Evolutionary conservation across 2,797 vertebrate species (phyloP).

Genomic region (Paramormyrops hopkinsi): DNA sequence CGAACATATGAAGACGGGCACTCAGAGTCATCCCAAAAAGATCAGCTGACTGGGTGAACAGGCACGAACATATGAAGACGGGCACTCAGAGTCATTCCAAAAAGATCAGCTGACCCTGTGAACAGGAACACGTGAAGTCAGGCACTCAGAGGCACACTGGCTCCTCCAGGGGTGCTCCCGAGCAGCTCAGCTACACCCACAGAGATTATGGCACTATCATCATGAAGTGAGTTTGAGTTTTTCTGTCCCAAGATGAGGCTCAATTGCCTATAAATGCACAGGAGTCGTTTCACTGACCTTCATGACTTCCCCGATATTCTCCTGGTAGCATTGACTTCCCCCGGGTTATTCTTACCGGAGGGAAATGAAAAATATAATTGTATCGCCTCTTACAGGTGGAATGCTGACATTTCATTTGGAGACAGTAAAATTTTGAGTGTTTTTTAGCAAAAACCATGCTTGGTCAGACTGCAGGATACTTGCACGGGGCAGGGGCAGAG

Average conservation of each 20-base stretch:
- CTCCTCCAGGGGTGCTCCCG: neutral
- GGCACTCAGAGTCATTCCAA: conserved; percentile 10
- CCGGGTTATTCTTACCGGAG: neutral
- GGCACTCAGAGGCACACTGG: conserved; percentile 9
- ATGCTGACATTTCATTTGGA: neutral
- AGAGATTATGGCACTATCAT: conserved; percentile 54
- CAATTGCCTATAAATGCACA: conserved; percentile 49
- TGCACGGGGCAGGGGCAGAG: neutral
- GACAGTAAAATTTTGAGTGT: neutral
- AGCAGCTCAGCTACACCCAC: conserved; percentile 45
- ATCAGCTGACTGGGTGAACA: neutral
- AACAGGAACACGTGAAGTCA: conserved; percentile 14
- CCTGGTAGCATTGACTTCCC: conserved; percentile 4
- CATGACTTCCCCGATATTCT: conserved; percentile 23
- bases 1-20: too few species aligned
- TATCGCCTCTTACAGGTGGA: neutral
- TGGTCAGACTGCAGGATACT: neutral
- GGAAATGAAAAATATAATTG: neutral
- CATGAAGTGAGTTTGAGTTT: conserved; percentile 47
- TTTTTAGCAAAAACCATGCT: neutral
- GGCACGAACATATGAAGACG: neutral
- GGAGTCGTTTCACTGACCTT: conserved; percentile 36
- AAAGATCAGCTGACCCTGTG: neutral
- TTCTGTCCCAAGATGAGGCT: conserved; percentile 44
- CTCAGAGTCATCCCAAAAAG: neutral